These are phyloP conservation scores for Athalia circularis DNA, from an alignment of 2,888 invertebrate genomes.

Conservation along the genomic window DNA sequence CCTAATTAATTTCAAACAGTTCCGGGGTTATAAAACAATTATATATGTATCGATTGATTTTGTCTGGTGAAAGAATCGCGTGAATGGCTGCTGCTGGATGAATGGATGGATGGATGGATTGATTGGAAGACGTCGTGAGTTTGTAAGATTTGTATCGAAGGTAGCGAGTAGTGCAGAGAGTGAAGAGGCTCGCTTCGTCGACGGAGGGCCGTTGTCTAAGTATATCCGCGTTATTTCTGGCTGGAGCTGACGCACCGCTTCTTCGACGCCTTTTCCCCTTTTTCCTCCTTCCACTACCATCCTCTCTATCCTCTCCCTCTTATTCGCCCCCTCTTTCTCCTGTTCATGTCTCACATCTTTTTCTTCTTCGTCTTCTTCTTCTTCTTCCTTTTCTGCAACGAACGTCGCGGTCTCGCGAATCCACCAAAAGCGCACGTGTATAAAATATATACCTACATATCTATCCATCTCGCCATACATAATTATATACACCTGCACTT, in stretches of 20 bases:
- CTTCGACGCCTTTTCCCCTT: constrained; percentile 54
- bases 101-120: too few relatives aligned
- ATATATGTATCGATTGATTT: too few relatives aligned
- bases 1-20: too few relatives aligned
- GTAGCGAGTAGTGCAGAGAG: background rate
- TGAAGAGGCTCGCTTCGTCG: constrained; percentile 25
- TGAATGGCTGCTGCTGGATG: too few relatives aligned
- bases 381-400: constrained; percentile 45
- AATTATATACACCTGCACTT: background rate
- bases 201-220: constrained; percentile 69
- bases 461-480: background rate
- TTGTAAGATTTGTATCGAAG: too few relatives aligned
- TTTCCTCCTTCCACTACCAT: constrained; percentile 44
- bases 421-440: constrained; percentile 2
- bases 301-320: constrained; percentile 39
- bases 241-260: constrained; percentile 72
- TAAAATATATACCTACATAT: constrained; percentile 42
- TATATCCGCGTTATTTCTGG: constrained; percentile 73
- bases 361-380: constrained; percentile 37
- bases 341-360: background rate
- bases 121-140: too few relatives aligned
- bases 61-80: too few relatives aligned
- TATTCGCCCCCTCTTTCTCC: background rate
- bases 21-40: too few relatives aligned
- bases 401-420: background rate